phyloP scores from a whole-genome alignment of 2,113 vertebrate species.

The Megaptera novaeangliae region DNA sequence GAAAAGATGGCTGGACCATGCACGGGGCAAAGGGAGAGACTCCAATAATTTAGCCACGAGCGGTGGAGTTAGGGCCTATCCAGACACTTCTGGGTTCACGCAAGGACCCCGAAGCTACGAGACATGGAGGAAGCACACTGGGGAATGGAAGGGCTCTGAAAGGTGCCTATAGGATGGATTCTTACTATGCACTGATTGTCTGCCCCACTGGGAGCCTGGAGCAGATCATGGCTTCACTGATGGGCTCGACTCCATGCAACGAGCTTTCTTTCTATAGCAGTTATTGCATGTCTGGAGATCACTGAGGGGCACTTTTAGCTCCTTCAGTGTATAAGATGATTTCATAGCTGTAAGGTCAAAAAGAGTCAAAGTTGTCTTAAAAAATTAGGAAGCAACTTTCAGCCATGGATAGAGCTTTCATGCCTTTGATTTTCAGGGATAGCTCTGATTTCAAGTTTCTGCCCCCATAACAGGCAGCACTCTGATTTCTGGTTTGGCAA shows the following conservation, averaged over 20 bases:
- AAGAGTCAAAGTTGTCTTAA: background rate
- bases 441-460: background rate
- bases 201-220: background rate
- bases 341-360: background rate
- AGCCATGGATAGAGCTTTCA: background rate
- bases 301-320: background rate
- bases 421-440: background rate
- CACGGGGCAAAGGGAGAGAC: background rate
- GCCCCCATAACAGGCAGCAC: background rate
- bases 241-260: background rate
- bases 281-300: conserved; percentile 4
- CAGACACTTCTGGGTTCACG: background rate
- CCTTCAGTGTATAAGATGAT: background rate
- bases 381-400: background rate
- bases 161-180: background rate
- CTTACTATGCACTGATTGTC: background rate
- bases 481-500: background rate
- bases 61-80: background rate
- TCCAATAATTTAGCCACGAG: background rate
- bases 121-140: background rate
- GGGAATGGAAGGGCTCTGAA: background rate
- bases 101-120: background rate
- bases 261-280: background rate
- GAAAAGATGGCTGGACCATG: background rate
- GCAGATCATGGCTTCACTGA: background rate